Conservation (phyloP, 2,888 invertebrate species). For the Gymnoscelis rufifasciata region DNA sequence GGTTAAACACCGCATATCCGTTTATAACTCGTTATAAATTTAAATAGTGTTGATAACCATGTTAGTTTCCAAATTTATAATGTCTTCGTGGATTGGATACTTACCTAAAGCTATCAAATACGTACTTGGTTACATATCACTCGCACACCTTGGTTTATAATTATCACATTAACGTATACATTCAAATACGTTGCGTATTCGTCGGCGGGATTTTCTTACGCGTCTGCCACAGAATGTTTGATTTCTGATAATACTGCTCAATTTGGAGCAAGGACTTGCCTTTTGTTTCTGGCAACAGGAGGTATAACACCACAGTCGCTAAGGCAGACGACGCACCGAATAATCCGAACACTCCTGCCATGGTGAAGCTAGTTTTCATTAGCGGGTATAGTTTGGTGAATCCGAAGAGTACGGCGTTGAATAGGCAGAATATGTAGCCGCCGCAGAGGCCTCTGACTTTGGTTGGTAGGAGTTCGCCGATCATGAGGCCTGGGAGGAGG, state of each 20-base stretch:
- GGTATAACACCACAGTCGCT: constrained; percentile 82
- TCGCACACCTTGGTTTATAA: constrained; percentile 22
- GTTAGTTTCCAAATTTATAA: too few relatives aligned
- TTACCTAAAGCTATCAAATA: too few relatives aligned
- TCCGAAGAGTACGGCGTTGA: constrained; percentile 83
- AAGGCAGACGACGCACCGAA: constrained; percentile 82
- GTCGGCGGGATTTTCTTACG: constrained; percentile 53
- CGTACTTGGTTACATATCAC: constrained; percentile 27
- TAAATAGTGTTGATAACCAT: too few relatives aligned
- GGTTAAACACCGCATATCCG: too few relatives aligned
- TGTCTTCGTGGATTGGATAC: too few relatives aligned
- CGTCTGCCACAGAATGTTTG: constrained; percentile 81
- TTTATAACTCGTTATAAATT: too few relatives aligned
- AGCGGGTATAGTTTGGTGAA: constrained; percentile 85
- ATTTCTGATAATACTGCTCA: constrained; percentile 86
- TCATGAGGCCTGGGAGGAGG: constrained; percentile 86
- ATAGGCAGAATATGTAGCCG: constrained; percentile 85
- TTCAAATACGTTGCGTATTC: constrained; percentile 43
- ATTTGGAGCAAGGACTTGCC: constrained; percentile 84
- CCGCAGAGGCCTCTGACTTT: constrained; percentile 86
- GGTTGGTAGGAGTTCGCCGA: constrained; percentile 86
- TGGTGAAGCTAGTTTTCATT: constrained; percentile 79
- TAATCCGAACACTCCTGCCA: constrained; percentile 84
- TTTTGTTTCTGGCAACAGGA: constrained; percentile 87
- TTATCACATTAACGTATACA: constrained; percentile 25